phyloP scores from a whole-genome alignment of 1,140 invertebrate species.

The Apis dorsata region DNA sequence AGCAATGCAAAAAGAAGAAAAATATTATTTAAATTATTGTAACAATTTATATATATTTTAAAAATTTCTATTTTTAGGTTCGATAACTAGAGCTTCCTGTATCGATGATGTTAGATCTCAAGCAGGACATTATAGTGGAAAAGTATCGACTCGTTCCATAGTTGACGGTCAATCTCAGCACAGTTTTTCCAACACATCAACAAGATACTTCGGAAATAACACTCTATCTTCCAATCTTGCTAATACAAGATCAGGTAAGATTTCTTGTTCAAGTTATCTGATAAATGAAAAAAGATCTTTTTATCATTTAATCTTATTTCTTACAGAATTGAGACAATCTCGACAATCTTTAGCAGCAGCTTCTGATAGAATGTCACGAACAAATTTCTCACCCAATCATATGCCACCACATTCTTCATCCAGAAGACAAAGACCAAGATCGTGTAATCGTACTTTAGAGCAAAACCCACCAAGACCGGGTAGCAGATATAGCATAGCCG shows the following conservation, averaged over 20 bases:
- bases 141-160: conserved; percentile 82
- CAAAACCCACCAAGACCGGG: conserved; percentile 81
- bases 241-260: conserved; percentile 87
- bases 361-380: conserved; percentile 88
- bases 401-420: conserved; percentile 82
- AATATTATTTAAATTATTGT: not conserved
- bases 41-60: not conserved
- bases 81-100: conserved; percentile 82
- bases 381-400: conserved; percentile 81
- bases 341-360: conserved; percentile 89
- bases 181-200: conserved; percentile 90
- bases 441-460: conserved; percentile 78
- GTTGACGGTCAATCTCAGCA: conserved; percentile 93
- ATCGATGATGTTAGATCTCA: conserved; percentile 85
- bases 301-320: not conserved
- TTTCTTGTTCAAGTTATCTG: no score
- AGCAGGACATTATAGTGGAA: conserved; percentile 78
- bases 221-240: conserved; percentile 88
- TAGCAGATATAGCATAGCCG: conserved; percentile 85
- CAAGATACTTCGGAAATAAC: conserved; percentile 85
- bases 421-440: conserved; percentile 84
- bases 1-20: not conserved
- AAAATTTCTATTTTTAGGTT: conserved; percentile 73
- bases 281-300: not conserved
- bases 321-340: conserved; percentile 89